Percentiles rank a stretch among this genome's conserved stretches.
phyloP scores from a whole-genome alignment of 1,140 invertebrate species.

The Oryctes rhinoceros region DNA sequence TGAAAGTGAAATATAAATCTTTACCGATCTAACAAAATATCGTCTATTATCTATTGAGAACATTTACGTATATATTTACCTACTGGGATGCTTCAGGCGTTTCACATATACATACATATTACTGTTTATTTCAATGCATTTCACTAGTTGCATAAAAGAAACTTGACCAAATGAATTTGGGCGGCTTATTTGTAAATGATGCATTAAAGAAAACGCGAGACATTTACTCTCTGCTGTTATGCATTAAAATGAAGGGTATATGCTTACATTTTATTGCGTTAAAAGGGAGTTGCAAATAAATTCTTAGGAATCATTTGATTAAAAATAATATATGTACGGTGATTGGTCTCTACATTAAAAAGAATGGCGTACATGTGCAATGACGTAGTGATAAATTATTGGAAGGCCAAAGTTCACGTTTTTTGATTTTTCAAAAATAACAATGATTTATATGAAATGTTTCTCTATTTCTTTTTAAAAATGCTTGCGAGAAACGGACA shows the following conservation, averaged over 20 bases:
- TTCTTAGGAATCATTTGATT: not conserved
- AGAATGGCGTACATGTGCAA: too few species aligned
- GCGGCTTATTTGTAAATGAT: too few species aligned
- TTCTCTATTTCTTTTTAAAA: not conserved
- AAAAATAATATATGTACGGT: not conserved
- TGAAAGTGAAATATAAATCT: not conserved
- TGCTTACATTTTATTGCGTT: not conserved
- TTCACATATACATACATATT: conserved; percentile 1
- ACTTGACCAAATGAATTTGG: too few species aligned
- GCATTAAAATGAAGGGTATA: not conserved
- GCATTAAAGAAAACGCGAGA: not conserved
- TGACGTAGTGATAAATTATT: not conserved
- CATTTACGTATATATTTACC: not conserved
- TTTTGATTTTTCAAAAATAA: not conserved
- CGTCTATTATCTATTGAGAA: not conserved
- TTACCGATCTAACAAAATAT: conserved; percentile 23
- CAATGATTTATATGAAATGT: not conserved
- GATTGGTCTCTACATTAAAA: not conserved
- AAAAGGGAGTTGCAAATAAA: not conserved
- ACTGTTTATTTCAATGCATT: conserved; percentile 1
- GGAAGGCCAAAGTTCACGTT: conserved; percentile 20
- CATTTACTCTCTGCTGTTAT: not conserved
- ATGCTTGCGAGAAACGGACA: conserved; percentile 6
- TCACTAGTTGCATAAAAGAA: not conserved
- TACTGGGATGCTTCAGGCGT: conserved; percentile 27